A percentile compares a stretch with the other conserved stretches of the same genome.
These are phyloP conservation scores for Zonitis immaculata DNA, from an alignment of 2,888 invertebrate genomes.

Conservation along the genomic window DNA sequence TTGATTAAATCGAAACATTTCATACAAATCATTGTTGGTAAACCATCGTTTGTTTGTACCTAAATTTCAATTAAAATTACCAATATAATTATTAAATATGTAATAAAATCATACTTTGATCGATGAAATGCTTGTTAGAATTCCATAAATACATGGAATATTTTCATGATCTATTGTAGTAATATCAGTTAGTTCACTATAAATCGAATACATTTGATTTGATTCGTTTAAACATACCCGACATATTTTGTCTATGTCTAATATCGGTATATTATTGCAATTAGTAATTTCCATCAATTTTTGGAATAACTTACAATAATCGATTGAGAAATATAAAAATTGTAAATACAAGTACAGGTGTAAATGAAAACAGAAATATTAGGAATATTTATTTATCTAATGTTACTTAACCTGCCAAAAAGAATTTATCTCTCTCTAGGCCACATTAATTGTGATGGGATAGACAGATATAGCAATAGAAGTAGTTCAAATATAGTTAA, in stretches of 20 bases:
- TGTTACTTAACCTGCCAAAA: no score
- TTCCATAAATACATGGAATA: constrained; percentile 30
- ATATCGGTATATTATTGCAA: no score
- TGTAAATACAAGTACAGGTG: background rate
- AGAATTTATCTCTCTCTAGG: no score
- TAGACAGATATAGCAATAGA: background rate
- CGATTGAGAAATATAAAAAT: no score
- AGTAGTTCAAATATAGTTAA: background rate
- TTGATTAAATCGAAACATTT: constrained; percentile 32
- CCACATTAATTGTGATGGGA: no score
- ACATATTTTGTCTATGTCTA: constrained; percentile 33
- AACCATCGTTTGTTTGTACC: constrained; percentile 31
- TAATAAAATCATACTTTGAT: constrained; percentile 25
- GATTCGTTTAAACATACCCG: constrained; percentile 32
- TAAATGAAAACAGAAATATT: background rate
- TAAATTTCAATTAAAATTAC: constrained; percentile 13
- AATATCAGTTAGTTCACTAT: constrained; percentile 29
- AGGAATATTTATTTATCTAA: no score
- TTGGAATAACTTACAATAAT: no score
- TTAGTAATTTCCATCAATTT: background rate
- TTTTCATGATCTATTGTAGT: no score
- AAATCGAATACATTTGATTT: constrained; percentile 34
- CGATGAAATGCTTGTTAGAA: constrained; percentile 31
- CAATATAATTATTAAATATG: constrained; percentile 1
- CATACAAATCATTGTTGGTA: constrained; percentile 32